phyloP scores from a whole-genome alignment of 2,797 vertebrate species.

The Tapera naevia region DNA sequence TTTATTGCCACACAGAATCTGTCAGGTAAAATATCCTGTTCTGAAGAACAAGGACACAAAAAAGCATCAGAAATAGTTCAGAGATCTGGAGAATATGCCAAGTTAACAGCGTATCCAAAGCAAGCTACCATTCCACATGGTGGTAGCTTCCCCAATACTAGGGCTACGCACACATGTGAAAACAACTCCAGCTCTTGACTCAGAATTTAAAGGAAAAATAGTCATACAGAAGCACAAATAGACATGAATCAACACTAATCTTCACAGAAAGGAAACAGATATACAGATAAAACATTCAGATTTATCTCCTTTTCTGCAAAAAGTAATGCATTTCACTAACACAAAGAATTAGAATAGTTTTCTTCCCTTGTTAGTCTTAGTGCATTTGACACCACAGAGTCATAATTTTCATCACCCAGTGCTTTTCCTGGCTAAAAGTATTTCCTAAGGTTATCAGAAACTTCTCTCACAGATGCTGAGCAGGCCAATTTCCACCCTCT shows the following conservation, averaged over 20 bases:
- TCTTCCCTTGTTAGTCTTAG: background rate
- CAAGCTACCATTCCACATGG: background rate
- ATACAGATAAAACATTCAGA: background rate
- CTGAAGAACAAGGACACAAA: background rate
- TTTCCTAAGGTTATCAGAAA: background rate
- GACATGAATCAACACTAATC: background rate
- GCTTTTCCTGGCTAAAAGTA: background rate
- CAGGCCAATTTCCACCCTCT: background rate
- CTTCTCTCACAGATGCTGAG: background rate
- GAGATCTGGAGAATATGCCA: background rate
- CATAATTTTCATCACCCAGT: background rate
- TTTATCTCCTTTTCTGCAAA: background rate
- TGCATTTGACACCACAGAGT: background rate
- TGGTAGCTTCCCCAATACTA: background rate
- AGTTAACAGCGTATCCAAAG: background rate
- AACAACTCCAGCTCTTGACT: background rate
- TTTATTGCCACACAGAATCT: background rate
- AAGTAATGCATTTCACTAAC: background rate
- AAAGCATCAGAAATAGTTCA: background rate
- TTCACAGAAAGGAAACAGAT: background rate
- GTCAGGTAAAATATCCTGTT: background rate
- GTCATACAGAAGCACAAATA: background rate
- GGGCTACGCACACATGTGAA: background rate
- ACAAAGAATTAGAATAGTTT: background rate
- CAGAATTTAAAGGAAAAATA: background rate